Evolutionary conservation across 2,113 vertebrate species (phyloP).

Genomic region (Orientallactaga bullata): DNA sequence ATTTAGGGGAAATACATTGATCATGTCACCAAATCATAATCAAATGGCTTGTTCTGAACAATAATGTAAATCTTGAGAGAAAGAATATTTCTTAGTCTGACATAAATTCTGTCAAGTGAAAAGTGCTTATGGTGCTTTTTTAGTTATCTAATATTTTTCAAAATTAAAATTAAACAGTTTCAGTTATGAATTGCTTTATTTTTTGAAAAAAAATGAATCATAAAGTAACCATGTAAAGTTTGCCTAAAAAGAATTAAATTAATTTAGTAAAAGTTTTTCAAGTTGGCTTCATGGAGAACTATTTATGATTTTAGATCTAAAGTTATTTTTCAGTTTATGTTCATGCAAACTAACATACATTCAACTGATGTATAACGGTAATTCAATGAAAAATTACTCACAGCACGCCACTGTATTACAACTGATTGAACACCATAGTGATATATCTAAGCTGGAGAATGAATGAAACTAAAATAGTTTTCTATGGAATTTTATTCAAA

Average conservation of each 20-base stretch:
- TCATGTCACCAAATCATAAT: neutral
- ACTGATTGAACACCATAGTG: conserved; percentile 28
- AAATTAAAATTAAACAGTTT: neutral
- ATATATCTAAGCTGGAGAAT: conserved; percentile 43
- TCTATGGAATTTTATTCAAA: neutral
- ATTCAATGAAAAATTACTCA: conserved; percentile 38
- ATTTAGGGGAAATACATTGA: neutral
- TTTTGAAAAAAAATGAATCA: neutral
- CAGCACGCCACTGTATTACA: neutral
- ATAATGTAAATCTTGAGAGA: neutral
- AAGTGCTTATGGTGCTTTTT: neutral
- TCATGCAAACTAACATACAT: neutral
- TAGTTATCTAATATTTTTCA: neutral
- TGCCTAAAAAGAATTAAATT: conserved; percentile 3
- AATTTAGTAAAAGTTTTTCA: neutral
- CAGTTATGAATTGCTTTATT: neutral
- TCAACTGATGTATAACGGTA: neutral
- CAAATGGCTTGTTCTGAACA: neutral
- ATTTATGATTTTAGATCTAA: neutral
- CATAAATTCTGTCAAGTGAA: neutral
- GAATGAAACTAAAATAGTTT: conserved; percentile 13
- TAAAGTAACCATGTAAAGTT: neutral
- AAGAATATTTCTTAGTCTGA: neutral
- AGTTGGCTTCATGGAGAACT: neutral
- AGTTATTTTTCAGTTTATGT: neutral